phyloP scores from a whole-genome alignment of 2,113 vertebrate genomes.

The Thamnaconus septentrionalis region DNA sequence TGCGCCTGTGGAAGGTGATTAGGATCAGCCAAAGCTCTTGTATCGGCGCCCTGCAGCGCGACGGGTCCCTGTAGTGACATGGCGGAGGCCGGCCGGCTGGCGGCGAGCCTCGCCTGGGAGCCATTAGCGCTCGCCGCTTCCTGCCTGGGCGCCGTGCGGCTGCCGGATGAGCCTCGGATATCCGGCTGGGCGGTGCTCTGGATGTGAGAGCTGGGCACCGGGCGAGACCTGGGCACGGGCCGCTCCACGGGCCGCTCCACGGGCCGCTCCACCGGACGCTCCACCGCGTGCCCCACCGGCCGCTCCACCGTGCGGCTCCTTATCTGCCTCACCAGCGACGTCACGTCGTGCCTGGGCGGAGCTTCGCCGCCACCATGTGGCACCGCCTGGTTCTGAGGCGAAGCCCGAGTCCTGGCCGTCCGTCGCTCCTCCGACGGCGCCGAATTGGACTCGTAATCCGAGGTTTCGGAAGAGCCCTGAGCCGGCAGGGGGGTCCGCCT shows the following conservation, averaged over 20 bases:
- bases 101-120: constrained; percentile 41
- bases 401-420: constrained; percentile 20
- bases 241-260: no score
- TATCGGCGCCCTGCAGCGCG: constrained; percentile 31
- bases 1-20: constrained; percentile 66
- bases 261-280: no score
- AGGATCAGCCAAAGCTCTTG: constrained; percentile 65
- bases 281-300: no score
- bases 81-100: constrained; percentile 41
- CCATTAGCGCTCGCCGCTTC: constrained; percentile 38
- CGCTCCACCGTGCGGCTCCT: constrained; percentile 22
- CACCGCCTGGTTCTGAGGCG: constrained; percentile 4
- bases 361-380: constrained; percentile 11
- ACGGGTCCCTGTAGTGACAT: constrained; percentile 19
- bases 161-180: constrained; percentile 29
- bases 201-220: constrained; percentile 14
- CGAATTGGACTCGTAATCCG: constrained; percentile 39
- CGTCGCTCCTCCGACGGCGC: constrained; percentile 8
- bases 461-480: constrained; percentile 21
- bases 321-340: constrained; percentile 8
- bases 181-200: constrained; percentile 42
- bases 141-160: constrained; percentile 52
- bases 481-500: constrained; percentile 4
- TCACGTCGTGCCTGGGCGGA: constrained; percentile 23
- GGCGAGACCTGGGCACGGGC: no score